These are phyloP conservation scores for Schlechtendalia chinensis DNA, from an alignment of 1,140 invertebrate genomes.

Conservation along the genomic window DNA sequence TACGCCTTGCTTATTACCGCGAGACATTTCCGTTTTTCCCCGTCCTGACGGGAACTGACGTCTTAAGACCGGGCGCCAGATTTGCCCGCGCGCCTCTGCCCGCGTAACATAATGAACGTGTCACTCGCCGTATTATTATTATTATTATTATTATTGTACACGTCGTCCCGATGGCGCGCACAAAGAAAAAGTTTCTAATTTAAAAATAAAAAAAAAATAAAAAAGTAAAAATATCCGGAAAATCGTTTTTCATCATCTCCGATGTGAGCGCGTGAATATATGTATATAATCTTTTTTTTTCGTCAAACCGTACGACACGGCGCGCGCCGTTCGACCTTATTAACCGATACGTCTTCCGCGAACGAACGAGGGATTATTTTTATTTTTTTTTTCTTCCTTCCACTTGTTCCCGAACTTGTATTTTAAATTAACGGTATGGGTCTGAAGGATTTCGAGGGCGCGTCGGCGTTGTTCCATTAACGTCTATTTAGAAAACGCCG, in stretches of 20 bases:
- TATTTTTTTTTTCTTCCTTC: constrained; percentile 12
- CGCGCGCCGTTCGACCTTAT: constrained; percentile 36
- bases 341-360: constrained; percentile 41
- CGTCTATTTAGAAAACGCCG: constrained; percentile 41
- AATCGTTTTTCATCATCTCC: constrained; percentile 30
- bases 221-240: constrained; percentile 6
- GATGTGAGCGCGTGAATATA: no score
- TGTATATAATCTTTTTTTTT: constrained; percentile 24
- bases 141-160: neutral
- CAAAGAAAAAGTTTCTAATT: constrained; percentile 39
- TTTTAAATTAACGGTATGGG: constrained; percentile 47
- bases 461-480: constrained; percentile 36
- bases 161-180: no score
- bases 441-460: constrained; percentile 20
- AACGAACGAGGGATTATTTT: constrained; percentile 37
- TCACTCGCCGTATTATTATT: constrained; percentile 2
- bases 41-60: constrained; percentile 40
- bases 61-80: constrained; percentile 25
- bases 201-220: constrained; percentile 13
- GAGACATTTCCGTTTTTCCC: constrained; percentile 10
- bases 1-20: constrained; percentile 37
- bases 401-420: neutral
- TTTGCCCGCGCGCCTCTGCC: neutral
- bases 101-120: constrained; percentile 25
- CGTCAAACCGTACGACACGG: neutral